Conservation (phyloP, 2,797 vertebrate genomes). For the Gymnothorax reevesii region DNA sequence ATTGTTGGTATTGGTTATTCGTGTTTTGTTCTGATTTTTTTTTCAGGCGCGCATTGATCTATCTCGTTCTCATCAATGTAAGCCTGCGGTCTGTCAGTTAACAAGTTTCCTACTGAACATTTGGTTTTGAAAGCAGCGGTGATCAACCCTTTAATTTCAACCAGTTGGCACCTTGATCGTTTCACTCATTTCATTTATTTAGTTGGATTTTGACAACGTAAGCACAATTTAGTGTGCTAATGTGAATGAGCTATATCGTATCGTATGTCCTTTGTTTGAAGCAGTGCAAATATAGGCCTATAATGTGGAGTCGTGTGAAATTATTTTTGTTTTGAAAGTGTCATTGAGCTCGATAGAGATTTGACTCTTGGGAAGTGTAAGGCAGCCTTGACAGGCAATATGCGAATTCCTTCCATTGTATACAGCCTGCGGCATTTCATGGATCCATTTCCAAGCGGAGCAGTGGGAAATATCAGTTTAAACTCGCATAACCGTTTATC, state of each 20-base stretch:
- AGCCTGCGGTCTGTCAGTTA: neutral
- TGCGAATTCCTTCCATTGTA: neutral
- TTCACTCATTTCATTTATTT: neutral
- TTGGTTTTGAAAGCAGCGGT: neutral
- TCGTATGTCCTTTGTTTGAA: constrained; percentile 24
- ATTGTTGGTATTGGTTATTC: neutral
- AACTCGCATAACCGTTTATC: constrained; percentile 27
- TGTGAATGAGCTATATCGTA: neutral
- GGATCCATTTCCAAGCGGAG: neutral
- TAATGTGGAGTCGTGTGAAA: neutral
- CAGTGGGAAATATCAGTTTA: constrained; percentile 27
- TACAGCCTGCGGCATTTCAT: constrained; percentile 22
- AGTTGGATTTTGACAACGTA: too few relatives aligned
- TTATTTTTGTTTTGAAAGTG: constrained; percentile 21
- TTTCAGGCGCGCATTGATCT: neutral
- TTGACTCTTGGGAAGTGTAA: neutral
- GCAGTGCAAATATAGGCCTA: neutral
- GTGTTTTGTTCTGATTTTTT: neutral
- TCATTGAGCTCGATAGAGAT: constrained; percentile 22
- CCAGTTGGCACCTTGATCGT: neutral
- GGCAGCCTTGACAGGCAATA: neutral
- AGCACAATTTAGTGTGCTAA: neutral
- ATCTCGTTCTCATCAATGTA: neutral
- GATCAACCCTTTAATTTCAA: neutral
- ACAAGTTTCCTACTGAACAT: neutral